These are phyloP conservation scores for Lasioglossum oenotherae DNA, from an alignment of 2,888 invertebrate species.

Conservation along the genomic window DNA sequence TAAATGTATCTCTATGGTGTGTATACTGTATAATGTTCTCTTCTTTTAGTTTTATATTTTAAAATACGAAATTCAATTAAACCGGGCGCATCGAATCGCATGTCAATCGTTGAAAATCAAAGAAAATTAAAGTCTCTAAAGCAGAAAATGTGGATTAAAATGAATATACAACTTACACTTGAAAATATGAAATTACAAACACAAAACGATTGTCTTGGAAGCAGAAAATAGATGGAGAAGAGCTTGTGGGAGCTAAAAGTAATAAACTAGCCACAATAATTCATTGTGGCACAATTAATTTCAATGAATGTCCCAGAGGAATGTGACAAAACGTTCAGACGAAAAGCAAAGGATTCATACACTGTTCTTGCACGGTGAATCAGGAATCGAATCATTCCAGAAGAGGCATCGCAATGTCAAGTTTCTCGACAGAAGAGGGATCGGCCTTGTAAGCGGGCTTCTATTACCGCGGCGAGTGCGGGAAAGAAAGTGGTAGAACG, in stretches of 20 bases:
- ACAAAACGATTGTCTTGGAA: not conserved
- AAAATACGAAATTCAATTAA: not conserved
- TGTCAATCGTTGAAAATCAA: not conserved
- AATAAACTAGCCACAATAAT: too few relatives aligned
- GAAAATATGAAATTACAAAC: not conserved
- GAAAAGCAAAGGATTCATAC: not conserved
- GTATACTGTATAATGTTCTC: not conserved
- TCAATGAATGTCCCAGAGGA: not conserved
- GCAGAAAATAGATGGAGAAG: not conserved
- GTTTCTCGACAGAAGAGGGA: not conserved
- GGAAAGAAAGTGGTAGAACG: conserved; percentile 9
- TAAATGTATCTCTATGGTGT: not conserved
- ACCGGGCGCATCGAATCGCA: not conserved
- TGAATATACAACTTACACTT: not conserved
- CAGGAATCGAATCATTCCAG: not conserved
- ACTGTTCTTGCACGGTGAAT: not conserved
- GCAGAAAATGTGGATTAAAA: not conserved
- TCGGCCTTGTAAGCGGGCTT: conserved; percentile 3
- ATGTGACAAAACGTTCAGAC: not conserved
- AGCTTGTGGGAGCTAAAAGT: too few relatives aligned
- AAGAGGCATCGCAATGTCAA: conserved; percentile 18
- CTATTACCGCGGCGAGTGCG: not conserved
- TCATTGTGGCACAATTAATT: too few relatives aligned
- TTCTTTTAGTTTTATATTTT: not conserved
- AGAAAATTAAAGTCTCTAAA: not conserved